Base-by-base conservation (phyloP, 2,113 vertebrate species). In the Tricholaema leucomelas region DNA sequence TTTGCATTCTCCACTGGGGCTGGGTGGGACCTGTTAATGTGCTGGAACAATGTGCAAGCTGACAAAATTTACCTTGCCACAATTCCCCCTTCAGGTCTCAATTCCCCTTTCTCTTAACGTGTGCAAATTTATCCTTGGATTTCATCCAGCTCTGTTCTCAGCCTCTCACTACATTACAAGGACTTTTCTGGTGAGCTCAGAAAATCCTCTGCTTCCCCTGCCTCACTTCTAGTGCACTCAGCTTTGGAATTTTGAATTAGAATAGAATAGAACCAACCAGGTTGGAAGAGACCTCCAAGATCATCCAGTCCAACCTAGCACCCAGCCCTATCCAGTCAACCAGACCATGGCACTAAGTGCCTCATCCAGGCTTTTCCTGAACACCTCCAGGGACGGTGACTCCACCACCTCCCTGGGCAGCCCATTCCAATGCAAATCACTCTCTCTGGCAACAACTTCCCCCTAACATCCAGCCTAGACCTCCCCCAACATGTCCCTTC, bases 171-270 rank as follows among this genome's bases (percentile, higher is more conserved):
- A 2, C 9, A 2, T 10, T 17, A 20, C 9, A 50, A 50, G 23
- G 48, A 50, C 48, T 50, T 13, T 50, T 50, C 48, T 50, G 48
- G 23, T 50, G 48, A 40, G 12, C 28, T 31, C 63, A 46, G 55
- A n/a, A 75, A 20, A n/a, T 7, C 10, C 36, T 91, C 36, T 59
- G 12, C 54, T 33, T 25, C 7, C 44, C 61, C 71, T 20, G 27
- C 2, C 7, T 40, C n/a, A 2, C 4, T 12, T 8, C 28, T 75
- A 33, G 50, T 40, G 23, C 33, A 5, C 19, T 33, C 13, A 14
- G 13, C 6, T 2, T 8, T 0, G 2, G 44, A 30, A 1, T 20
- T 27, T 42, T 48, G 18, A 3, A 40, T 24, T 58, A n/a, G n/a
- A n/a, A n/a, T n/a, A n/a, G n/a, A n/a, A n/a, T n/a, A n/a, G n/a